Conservation (phyloP, 2,113 vertebrate species). For the Emydocephalus ijimae region DNA sequence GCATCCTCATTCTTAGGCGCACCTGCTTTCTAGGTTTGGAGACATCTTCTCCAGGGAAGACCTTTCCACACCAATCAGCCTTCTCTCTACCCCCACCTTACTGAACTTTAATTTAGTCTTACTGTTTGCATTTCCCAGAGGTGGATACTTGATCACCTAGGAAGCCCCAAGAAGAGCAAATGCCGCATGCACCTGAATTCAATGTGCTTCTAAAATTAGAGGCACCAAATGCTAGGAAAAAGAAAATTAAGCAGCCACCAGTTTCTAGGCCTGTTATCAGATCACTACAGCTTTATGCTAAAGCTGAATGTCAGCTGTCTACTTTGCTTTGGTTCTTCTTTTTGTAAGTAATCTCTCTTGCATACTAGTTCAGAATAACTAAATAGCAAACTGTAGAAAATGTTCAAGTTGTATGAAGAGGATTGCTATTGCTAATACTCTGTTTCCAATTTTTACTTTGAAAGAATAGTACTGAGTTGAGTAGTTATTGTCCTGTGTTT, state of each 20-base stretch:
- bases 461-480: neutral
- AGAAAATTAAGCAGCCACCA: neutral
- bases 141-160: constrained; percentile 39
- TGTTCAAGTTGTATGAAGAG: neutral
- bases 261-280: neutral
- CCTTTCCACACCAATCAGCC: neutral
- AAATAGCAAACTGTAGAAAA: neutral
- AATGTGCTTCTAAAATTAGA: constrained; percentile 27
- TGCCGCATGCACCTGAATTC: neutral
- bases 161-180: constrained; percentile 18
- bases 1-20: neutral
- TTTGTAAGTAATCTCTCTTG: constrained; percentile 17
- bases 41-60: constrained; percentile 1
- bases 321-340: neutral
- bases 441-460: neutral
- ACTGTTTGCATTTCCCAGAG: constrained; percentile 17
- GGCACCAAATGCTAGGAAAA: neutral
- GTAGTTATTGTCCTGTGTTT: neutral
- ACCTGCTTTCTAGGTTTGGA: neutral
- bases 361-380: neutral
- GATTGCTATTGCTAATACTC: neutral
- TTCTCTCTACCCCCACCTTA: neutral
- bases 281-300: neutral
- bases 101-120: neutral
- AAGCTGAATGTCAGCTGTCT: neutral